These are phyloP conservation scores for Drosophila yakuba DNA, from an alignment of 1,140 invertebrate genomes.

Conservation along the genomic window DNA sequence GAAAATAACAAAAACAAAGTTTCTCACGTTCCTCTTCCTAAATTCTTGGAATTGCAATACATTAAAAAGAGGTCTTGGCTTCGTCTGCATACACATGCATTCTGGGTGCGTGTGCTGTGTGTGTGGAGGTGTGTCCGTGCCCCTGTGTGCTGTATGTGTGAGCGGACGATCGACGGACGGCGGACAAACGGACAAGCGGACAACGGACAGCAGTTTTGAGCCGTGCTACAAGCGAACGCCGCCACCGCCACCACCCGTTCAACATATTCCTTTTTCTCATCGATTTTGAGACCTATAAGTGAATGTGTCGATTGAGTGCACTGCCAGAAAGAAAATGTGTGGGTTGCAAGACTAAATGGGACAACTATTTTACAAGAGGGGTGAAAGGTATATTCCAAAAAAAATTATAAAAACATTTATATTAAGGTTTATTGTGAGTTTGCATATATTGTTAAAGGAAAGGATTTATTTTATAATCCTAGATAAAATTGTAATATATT, in stretches of 20 bases:
- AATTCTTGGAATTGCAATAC: slow-evolving; percentile 85
- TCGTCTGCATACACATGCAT: slow-evolving; percentile 68
- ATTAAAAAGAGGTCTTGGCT: slow-evolving; percentile 84
- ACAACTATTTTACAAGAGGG: no score
- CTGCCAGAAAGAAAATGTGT: slow-evolving; percentile 50
- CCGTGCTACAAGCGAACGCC: slow-evolving; percentile 69
- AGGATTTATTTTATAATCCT: no score
- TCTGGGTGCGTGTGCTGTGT: slow-evolving; percentile 35
- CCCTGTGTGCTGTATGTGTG: slow-evolving; percentile 32
- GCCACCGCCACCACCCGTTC: slow-evolving; percentile 63
- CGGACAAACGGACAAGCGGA: slow-evolving; percentile 14
- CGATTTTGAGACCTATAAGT: slow-evolving; percentile 83
- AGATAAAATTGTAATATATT: no score
- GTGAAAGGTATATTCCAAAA: no score
- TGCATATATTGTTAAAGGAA: no score
- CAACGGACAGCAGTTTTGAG: slow-evolving; percentile 72
- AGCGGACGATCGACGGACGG: slow-evolving; percentile 22
- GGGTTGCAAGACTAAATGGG: no score
- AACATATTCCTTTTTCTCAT: slow-evolving; percentile 83
- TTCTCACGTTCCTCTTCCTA: slow-evolving; percentile 85
- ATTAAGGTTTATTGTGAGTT: no score
- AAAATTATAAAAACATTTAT: no score
- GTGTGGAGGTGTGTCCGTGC: slow-evolving; percentile 21
- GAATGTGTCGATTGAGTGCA: slow-evolving; percentile 79
- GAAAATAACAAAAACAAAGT: slow-evolving; percentile 84